Evolutionary conservation across 1,140 invertebrate genomes (phyloP).

Genomic region (Gonatopus flavifemur): DNA sequence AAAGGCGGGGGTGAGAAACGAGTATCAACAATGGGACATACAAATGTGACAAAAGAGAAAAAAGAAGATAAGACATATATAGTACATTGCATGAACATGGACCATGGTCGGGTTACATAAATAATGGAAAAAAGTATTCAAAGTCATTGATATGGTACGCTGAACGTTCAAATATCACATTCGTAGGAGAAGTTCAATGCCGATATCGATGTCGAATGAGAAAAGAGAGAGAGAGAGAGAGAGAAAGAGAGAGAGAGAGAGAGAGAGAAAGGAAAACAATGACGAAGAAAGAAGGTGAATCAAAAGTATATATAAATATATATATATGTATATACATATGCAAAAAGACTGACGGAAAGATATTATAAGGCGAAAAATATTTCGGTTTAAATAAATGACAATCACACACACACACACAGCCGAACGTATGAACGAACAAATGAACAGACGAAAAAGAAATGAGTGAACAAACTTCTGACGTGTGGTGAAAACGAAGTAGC

Average conservation of each 20-base stretch:
- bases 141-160: too few species aligned
- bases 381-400: not conserved
- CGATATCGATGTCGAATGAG: too few species aligned
- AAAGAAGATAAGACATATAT: too few species aligned
- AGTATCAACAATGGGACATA: not conserved
- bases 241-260: slow-evolving; percentile 9
- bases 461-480: slow-evolving; percentile 21
- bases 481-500: too few species aligned
- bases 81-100: too few species aligned
- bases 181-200: slow-evolving; percentile 10
- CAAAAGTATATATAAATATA: slow-evolving; percentile 7
- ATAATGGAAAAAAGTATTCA: too few species aligned
- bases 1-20: not conserved
- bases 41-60: too few species aligned
- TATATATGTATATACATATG: slow-evolving; percentile 17
- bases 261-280: slow-evolving; percentile 10
- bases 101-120: too few species aligned
- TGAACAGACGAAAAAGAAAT: slow-evolving; percentile 13
- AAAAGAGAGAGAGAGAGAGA: slow-evolving; percentile 1
- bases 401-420: slow-evolving; percentile 14
- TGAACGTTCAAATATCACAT: too few species aligned
- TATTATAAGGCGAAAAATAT: too few species aligned
- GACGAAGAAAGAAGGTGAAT: slow-evolving; percentile 29
- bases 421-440: slow-evolving; percentile 11
- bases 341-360: slow-evolving; percentile 3